Evolutionary conservation across 2,797 vertebrate genomes (phyloP), one percentile per base, ranked within the genome.

Genomic region (Tauraco hartlaubi): DNA sequence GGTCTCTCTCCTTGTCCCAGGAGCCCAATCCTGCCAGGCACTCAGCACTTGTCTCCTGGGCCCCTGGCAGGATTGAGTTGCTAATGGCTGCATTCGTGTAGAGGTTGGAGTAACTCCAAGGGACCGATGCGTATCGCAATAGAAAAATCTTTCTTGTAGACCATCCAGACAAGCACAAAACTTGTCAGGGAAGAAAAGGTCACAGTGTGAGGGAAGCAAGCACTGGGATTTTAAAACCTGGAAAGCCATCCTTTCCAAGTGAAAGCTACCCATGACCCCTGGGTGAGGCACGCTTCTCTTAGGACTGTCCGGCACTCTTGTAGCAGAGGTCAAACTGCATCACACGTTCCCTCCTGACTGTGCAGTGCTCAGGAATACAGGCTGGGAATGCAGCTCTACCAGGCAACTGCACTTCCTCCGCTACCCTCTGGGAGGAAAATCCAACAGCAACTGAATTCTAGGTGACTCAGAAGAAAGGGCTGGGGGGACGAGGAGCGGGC

Each of bases 381-480:
- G 63, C 77, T 31, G 84, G 80, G 80, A 96, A 91, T 85, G 93
- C 95, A 96, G 95, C 67, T 95, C 86, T 48, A n/a, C 28, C 90
- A 73, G 78, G 67, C 35, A 73, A 51, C 84, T 97, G 95, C 94
- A 87, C 52, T 97, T 92, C 94, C 92, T 77, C 81, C 1, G 9
- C 74, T 94, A 16, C 44, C 96, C 95, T 95, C 94, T 95, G 93
- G 96, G 95, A 89, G 93, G 67, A 92, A 96, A 93, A 94, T 58
- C 72, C 88, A 84, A 62, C 92, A 79, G 93, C 86, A 79, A 43
- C 10, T 7, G 13, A 92, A 85, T 76, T 87, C 48, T 68, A 54
- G 48, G 80, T 26, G 91, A 92, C 56, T 91, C 71, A 31, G 49
- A 68, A 88, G 26, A 66, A 87, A 86, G 26, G 49, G 55, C 43